These are phyloP conservation scores for Oceanites oceanicus DNA, from an alignment of 2,113 vertebrate species.

Conservation along the genomic window DNA sequence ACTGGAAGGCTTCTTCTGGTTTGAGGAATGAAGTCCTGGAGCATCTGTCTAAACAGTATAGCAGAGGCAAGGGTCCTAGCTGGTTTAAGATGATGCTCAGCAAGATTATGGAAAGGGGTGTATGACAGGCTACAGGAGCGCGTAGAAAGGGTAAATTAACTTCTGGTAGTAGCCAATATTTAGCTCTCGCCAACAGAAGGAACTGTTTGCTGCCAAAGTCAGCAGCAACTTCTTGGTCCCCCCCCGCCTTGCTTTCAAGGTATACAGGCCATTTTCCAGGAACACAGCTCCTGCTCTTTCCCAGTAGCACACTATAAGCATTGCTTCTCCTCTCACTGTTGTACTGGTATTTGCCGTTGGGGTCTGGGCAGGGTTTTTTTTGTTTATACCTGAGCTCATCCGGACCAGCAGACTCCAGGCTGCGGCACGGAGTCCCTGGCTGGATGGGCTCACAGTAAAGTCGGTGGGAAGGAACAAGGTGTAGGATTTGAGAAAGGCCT, in stretches of 20 bases:
- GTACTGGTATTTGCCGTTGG: neutral
- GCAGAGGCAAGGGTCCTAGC: neutral
- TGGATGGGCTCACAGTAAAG: neutral
- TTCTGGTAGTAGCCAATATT: neutral
- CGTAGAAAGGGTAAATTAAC: neutral
- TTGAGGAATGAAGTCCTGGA: neutral
- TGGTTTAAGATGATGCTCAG: neutral
- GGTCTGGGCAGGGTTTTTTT: neutral
- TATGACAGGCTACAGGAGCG: neutral
- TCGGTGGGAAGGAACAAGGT: neutral
- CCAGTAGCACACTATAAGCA: accelerated
- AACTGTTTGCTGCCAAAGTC: neutral
- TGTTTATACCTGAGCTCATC: neutral
- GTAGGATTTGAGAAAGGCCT: neutral
- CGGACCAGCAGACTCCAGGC: neutral
- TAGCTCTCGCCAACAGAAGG: neutral
- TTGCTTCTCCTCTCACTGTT: neutral
- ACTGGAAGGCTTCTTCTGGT: neutral
- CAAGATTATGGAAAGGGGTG: neutral
- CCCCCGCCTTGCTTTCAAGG: neutral
- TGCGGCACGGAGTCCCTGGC: neutral
- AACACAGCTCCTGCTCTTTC: neutral
- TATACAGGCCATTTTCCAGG: neutral
- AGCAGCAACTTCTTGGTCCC: neutral
- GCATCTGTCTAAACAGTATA: neutral